phyloP scores from a whole-genome alignment of 1,140 invertebrate genomes.

The Thaumatotibia leucotreta region DNA sequence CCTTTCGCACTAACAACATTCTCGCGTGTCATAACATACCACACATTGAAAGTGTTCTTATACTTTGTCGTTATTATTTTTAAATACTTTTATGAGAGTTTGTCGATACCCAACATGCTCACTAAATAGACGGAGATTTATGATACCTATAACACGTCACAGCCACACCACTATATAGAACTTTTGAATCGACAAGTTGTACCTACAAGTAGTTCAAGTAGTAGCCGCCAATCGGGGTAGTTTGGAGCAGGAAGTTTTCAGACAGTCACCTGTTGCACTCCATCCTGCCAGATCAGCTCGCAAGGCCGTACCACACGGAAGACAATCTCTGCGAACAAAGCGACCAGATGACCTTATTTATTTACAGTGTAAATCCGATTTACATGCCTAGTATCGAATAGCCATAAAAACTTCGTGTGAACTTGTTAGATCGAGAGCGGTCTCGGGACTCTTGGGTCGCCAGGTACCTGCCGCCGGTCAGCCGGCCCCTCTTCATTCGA shows the following conservation, averaged over 20 bases:
- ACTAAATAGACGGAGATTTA: background rate
- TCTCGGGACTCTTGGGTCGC: slow-evolving; percentile 38
- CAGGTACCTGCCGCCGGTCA: slow-evolving; percentile 55
- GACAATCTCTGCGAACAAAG: slow-evolving; percentile 68
- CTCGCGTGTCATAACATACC: background rate
- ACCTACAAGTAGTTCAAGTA: background rate
- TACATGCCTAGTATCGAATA: slow-evolving; percentile 20
- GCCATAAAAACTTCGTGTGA: slow-evolving; percentile 36
- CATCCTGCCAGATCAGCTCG: background rate
- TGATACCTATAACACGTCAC: background rate
- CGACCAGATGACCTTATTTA: slow-evolving; percentile 51
- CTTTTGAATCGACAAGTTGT: background rate
- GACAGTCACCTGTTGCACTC: background rate
- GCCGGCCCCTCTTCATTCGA: slow-evolving; percentile 48
- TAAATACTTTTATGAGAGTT: background rate
- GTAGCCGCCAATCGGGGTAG: background rate
- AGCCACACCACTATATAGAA: background rate
- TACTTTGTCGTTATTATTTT: background rate
- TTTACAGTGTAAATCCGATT: slow-evolving; percentile 33
- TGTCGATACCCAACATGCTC: slow-evolving; percentile 5
- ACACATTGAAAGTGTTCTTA: background rate
- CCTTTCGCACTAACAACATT: background rate
- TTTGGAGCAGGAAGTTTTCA: background rate
- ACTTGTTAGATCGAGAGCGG: slow-evolving; percentile 30
- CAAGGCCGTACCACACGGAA: slow-evolving; percentile 66